A percentile compares a stretch with the other conserved stretches of the same genome.
phyloP scores from a whole-genome alignment of 2,797 vertebrate genomes.

The Nannoperca obscura region DNA sequence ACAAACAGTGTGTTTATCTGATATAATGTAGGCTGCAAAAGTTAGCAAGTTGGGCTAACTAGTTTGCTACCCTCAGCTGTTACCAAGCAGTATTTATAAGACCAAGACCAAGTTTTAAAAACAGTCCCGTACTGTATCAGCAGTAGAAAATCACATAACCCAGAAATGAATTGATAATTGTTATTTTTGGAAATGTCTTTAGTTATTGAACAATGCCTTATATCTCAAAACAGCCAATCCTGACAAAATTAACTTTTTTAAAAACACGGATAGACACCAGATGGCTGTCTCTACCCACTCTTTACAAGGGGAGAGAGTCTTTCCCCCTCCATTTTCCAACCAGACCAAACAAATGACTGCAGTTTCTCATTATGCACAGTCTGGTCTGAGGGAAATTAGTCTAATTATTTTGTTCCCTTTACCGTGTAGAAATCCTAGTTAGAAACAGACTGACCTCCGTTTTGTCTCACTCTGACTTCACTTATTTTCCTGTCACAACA shows the following conservation, averaged over 20 bases:
- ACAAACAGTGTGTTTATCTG: not conserved
- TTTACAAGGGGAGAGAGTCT: not conserved
- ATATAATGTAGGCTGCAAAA: not conserved
- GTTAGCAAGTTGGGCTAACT: no score
- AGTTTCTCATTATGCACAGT: slow-evolving; percentile 39
- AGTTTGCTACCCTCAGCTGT: not conserved
- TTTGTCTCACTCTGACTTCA: slow-evolving; percentile 21
- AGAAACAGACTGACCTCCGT: slow-evolving; percentile 40
- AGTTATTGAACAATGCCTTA: not conserved
- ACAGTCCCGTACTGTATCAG: no score
- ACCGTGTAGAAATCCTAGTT: slow-evolving; percentile 40
- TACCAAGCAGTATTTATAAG: not conserved
- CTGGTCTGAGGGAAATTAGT: slow-evolving; percentile 50
- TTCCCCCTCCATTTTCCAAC: slow-evolving; percentile 19
- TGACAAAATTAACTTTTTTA: not conserved
- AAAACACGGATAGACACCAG: not conserved
- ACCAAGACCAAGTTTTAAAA: not conserved
- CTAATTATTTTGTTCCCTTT: slow-evolving; percentile 62
- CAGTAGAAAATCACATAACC: not conserved
- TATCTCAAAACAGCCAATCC: not conserved
- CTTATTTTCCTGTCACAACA: slow-evolving; percentile 16
- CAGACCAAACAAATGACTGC: slow-evolving; percentile 18
- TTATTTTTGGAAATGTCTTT: not conserved
- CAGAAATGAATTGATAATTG: not conserved
- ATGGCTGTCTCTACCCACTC: slow-evolving; percentile 23